phyloP scores from a whole-genome alignment of 2,113 vertebrate species.

The Neomonachus schauinslandi region DNA sequence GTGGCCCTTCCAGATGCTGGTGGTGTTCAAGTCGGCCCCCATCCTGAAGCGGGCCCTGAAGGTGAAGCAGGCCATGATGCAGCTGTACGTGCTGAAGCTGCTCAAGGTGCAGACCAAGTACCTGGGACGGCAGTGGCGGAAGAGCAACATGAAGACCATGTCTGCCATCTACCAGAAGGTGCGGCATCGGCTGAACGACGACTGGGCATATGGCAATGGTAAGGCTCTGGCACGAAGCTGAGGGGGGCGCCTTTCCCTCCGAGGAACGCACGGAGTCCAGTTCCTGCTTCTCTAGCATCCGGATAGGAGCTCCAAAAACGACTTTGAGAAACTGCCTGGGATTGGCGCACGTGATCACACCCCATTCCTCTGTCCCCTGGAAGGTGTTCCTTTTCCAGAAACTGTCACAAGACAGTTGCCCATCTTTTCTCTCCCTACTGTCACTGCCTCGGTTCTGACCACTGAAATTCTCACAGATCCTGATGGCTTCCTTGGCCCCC shows the following conservation, averaged over 20 bases:
- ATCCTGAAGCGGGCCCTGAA: constrained; percentile 99
- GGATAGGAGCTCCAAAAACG: background rate
- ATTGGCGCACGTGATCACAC: background rate
- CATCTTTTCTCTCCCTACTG: background rate
- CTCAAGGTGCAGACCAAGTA: constrained; percentile 99
- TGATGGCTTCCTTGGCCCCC: background rate
- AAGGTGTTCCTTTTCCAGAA: background rate
- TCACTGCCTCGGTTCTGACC: background rate
- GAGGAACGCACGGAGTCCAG: background rate
- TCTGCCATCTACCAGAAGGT: constrained; percentile 99
- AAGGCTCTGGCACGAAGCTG: background rate
- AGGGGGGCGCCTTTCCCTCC: background rate
- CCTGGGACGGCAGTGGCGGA: constrained; percentile 97
- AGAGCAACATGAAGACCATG: constrained; percentile 99
- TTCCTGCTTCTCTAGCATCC: background rate
- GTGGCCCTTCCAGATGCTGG: constrained; percentile 91
- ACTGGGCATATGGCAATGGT: constrained; percentile 99
- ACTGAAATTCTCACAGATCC: background rate
- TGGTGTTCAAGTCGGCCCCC: constrained; percentile 99
- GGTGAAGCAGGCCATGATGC: constrained; percentile 99
- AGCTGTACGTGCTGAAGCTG: constrained; percentile 97
- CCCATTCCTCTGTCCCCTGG: background rate
- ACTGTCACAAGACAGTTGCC: background rate
- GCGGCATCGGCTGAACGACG: constrained; percentile 96
- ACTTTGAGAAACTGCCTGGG: background rate